These are phyloP conservation scores for Tenthredo livida DNA, from an alignment of 2,888 invertebrate genomes.

Conservation along the genomic window DNA sequence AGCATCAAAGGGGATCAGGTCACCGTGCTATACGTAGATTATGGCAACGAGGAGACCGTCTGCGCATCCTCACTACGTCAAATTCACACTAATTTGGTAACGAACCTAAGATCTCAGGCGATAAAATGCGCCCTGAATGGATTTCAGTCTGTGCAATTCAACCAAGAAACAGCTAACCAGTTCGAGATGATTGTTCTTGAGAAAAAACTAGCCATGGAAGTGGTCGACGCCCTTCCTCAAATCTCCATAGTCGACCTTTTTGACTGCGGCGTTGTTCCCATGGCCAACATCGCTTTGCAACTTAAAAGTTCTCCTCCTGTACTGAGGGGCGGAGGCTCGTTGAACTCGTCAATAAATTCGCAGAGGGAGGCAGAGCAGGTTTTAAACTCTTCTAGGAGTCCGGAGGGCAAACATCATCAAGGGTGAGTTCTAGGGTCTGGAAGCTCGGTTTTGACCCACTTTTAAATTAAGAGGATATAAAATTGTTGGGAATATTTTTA, in stretches of 20 bases:
- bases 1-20: conserved; percentile 81
- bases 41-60: conserved; percentile 95
- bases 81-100: conserved; percentile 84
- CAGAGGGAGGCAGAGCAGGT: not conserved
- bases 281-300: conserved; percentile 65
- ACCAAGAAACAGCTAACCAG: conserved; percentile 81
- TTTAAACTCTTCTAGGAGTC: conserved; percentile 23
- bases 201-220: conserved; percentile 81
- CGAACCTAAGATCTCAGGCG: conserved; percentile 85
- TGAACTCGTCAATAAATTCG: conserved; percentile 24
- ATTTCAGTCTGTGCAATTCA: conserved; percentile 80
- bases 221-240: conserved; percentile 80
- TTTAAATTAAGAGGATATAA: not conserved
- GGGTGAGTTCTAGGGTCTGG: conserved; percentile 6
- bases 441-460: not conserved
- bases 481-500: conserved; percentile 15
- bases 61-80: conserved; percentile 81
- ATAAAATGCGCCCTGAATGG: conserved; percentile 88
- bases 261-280: conserved; percentile 78
- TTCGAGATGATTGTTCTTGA: conserved; percentile 87
- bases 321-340: not conserved
- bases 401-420: conserved; percentile 3
- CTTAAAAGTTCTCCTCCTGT: not conserved
- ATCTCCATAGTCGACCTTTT: conserved; percentile 83
- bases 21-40: conserved; percentile 94